Conservation (phyloP, 2,797 vertebrate species). For the Bradypus variegatus region DNA sequence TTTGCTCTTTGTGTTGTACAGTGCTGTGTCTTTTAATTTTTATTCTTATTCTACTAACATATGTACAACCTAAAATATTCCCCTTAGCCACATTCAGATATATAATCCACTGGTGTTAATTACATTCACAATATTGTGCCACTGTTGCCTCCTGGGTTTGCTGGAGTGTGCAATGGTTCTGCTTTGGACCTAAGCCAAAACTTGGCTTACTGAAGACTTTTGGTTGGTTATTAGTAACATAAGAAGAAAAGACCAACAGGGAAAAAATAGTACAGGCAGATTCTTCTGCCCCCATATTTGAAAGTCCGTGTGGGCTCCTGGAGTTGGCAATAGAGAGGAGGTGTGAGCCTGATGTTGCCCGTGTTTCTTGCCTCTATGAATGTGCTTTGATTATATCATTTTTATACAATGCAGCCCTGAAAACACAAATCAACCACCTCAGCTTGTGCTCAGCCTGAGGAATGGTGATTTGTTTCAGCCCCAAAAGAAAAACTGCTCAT, state of each 20-base stretch:
- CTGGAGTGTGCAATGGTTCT: neutral
- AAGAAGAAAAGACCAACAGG: too few species aligned
- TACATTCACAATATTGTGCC: too few species aligned
- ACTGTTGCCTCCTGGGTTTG: neutral
- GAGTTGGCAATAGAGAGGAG: neutral
- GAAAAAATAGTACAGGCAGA: accelerated
- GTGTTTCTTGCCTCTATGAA: accelerated
- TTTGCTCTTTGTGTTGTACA: too few species aligned
- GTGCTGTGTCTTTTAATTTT: too few species aligned
- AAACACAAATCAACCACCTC: neutral
- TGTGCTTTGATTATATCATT: neutral
- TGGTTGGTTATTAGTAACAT: neutral
- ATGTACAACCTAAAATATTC: too few species aligned
- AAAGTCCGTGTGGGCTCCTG: accelerated
- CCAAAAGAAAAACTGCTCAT: neutral
- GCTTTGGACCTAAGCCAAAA: neutral
- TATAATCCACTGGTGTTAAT: too few species aligned
- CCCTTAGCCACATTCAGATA: too few species aligned
- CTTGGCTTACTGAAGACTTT: neutral
- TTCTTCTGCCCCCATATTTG: accelerated
- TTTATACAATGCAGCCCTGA: accelerated
- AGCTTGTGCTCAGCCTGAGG: neutral
- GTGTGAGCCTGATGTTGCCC: accelerated
- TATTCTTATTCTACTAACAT: too few species aligned
- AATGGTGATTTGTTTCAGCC: neutral